phyloP scores from a whole-genome alignment of 2,888 invertebrate species.

The Antitype chi region DNA sequence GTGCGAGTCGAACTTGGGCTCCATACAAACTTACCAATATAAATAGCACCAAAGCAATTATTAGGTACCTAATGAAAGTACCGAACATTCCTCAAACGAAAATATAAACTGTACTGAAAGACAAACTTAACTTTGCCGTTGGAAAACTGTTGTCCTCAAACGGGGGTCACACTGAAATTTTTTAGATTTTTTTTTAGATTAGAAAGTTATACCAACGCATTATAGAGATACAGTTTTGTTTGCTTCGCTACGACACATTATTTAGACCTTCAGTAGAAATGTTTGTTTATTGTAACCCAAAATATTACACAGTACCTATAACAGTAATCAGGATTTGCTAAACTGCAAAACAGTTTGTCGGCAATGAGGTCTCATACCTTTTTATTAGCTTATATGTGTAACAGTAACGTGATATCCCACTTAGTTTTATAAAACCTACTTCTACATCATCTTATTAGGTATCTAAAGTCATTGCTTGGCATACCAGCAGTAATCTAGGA shows the following conservation, averaged over 20 bases:
- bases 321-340: background rate
- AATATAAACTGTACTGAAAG: too few relatives aligned
- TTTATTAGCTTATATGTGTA: background rate
- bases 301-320: background rate
- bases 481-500: background rate
- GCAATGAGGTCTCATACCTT: background rate
- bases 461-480: too few relatives aligned
- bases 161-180: too few relatives aligned
- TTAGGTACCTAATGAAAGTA: too few relatives aligned
- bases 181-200: too few relatives aligned
- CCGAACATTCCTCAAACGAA: too few relatives aligned
- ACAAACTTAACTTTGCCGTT: too few relatives aligned
- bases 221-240: slow-evolving; percentile 11
- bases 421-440: background rate
- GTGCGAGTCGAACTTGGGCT: too few relatives aligned
- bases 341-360: background rate
- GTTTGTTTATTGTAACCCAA: background rate
- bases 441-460: background rate
- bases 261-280: background rate
- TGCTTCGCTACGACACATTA: background rate
- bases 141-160: too few relatives aligned
- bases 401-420: background rate
- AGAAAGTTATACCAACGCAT: background rate
- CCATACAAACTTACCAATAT: too few relatives aligned
- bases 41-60: too few relatives aligned